Evolutionary conservation across 2,113 vertebrate species (phyloP).

Genomic region (Syrmaticus mikado): DNA sequence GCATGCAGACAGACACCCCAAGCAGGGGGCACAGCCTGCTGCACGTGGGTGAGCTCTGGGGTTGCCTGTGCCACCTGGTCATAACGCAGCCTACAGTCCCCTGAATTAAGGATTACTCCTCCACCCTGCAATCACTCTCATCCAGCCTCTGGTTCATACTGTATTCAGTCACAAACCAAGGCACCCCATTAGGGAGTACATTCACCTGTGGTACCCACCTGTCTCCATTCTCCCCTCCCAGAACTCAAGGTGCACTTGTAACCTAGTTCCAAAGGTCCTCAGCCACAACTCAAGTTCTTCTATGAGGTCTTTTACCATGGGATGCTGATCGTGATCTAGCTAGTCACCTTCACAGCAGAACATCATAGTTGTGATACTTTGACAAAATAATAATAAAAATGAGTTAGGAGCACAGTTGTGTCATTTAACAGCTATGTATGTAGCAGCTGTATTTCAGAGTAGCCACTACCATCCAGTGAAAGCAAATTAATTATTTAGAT

Average conservation of each 20-base stretch:
- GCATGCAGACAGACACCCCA: too few relatives aligned
- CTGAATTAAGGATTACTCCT: neutral
- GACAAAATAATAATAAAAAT: neutral
- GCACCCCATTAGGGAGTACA: neutral
- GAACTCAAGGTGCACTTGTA: neutral
- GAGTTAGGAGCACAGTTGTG: neutral
- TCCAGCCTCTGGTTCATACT: neutral
- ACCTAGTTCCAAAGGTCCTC: neutral
- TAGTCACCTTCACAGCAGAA: neutral
- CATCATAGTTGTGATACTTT: neutral
- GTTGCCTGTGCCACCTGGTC: neutral
- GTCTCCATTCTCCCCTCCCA: neutral
- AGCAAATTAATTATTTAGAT: constrained; percentile 63
- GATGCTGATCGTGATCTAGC: neutral
- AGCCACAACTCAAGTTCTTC: neutral
- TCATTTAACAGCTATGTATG: neutral
- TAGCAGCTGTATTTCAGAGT: neutral
- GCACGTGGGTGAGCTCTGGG: neutral
- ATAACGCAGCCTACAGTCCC: neutral
- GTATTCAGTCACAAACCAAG: neutral
- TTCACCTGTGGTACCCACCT: neutral
- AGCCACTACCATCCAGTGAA: neutral
- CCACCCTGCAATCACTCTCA: neutral
- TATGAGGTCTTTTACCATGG: neutral
- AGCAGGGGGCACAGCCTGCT: too few relatives aligned